These are phyloP conservation scores for Drosophila subobscura DNA, from an alignment of 1,140 invertebrate species.

Conservation along the genomic window DNA sequence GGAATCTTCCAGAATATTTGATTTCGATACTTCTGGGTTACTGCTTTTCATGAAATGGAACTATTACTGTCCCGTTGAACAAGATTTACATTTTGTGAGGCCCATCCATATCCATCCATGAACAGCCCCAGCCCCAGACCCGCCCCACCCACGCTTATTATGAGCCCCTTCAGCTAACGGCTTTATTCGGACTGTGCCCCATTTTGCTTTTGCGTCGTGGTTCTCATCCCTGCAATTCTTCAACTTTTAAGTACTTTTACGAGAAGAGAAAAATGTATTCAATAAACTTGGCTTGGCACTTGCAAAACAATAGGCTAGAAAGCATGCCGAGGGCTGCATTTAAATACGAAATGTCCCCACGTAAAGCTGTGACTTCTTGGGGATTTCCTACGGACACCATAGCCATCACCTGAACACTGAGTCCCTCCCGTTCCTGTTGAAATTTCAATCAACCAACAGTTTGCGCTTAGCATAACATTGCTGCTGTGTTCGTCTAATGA, in stretches of 20 bases:
- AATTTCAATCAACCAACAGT: too few relatives aligned
- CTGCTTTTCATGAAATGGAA: not conserved
- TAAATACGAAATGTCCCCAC: slow-evolving; percentile 18
- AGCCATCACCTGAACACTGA: too few relatives aligned
- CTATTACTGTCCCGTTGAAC: slow-evolving; percentile 7
- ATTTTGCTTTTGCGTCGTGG: slow-evolving; percentile 11
- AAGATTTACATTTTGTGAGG: slow-evolving; percentile 11
- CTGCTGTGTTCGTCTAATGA: too few relatives aligned
- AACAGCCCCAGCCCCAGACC: not conserved
- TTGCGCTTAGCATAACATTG: too few relatives aligned
- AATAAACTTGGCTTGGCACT: slow-evolving; percentile 38
- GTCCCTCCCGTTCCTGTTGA: too few relatives aligned
- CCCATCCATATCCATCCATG: not conserved
- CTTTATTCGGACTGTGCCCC: slow-evolving; percentile 13
- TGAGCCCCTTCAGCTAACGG: not conserved
- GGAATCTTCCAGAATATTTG: too few relatives aligned
- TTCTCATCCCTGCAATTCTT: slow-evolving; percentile 3
- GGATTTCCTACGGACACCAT: too few relatives aligned
- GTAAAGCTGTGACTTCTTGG: not conserved
- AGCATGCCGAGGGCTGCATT: slow-evolving; percentile 25
- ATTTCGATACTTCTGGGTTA: too few relatives aligned
- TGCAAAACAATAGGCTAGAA: slow-evolving; percentile 22
- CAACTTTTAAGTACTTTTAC: slow-evolving; percentile 37
- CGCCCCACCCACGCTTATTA: not conserved
- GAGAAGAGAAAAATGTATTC: slow-evolving; percentile 31